Conservation (phyloP, 2,113 vertebrate genomes). For the Machaerirhynchus nigripectus region DNA sequence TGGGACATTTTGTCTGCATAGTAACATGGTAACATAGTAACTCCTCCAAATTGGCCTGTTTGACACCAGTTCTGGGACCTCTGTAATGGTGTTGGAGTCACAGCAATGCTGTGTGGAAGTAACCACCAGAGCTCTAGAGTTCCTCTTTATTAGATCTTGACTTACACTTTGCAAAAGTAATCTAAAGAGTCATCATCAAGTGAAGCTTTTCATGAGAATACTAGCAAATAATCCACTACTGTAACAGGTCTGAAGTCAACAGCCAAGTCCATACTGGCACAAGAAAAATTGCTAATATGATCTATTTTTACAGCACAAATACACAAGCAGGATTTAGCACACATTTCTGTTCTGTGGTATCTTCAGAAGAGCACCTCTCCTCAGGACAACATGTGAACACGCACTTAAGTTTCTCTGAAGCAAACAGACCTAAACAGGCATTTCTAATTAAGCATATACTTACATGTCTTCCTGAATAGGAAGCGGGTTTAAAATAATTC, state of each 20-base stretch:
- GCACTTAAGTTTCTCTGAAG: background rate
- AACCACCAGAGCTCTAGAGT: background rate
- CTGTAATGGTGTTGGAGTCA: background rate
- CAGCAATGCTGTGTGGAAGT: background rate
- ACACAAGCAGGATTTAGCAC: background rate
- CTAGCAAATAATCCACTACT: background rate
- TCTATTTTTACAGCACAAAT: constrained; percentile 23
- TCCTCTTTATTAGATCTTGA: background rate
- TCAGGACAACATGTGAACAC: background rate
- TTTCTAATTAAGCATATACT: background rate
- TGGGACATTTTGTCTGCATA: background rate
- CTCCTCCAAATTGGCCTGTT: background rate
- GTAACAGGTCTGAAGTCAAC: background rate
- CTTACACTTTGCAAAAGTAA: background rate
- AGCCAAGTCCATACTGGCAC: background rate
- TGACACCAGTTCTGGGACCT: background rate
- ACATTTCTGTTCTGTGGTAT: background rate
- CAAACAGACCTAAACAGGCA: background rate
- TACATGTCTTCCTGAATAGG: background rate
- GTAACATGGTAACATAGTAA: too few relatives aligned
- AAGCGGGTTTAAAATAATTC: background rate
- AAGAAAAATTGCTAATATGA: constrained; percentile 29
- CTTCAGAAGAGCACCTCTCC: background rate
- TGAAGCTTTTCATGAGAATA: background rate
- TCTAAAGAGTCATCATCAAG: background rate